Evolutionary conservation across 2,888 invertebrate species (phyloP).

Genomic region (Tuta absoluta): DNA sequence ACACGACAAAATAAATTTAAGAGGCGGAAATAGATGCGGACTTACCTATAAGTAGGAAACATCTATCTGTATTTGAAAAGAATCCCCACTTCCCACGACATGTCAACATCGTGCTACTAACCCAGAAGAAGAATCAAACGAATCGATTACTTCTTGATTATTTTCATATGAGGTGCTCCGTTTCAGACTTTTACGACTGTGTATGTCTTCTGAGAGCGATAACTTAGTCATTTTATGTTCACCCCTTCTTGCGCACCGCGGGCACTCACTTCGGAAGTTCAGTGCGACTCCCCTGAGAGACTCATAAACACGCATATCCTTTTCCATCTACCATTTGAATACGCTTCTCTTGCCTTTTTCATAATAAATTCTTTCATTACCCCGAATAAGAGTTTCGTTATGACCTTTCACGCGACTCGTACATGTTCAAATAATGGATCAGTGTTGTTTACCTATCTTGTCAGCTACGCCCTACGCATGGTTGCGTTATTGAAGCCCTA

Average conservation of each 20-base stretch:
- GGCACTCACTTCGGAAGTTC: conserved; percentile 68
- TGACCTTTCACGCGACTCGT: background rate
- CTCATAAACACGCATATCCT: conserved; percentile 74
- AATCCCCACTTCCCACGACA: conserved; percentile 5
- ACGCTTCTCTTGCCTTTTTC: conserved; percentile 53
- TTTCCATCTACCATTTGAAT: conserved; percentile 70
- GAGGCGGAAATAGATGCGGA: background rate
- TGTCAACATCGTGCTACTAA: conserved; percentile 22
- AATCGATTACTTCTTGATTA: conserved; percentile 73
- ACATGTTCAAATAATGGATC: conserved; percentile 20
- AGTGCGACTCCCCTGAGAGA: conserved; percentile 67
- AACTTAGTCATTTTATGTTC: conserved; percentile 80
- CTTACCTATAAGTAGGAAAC: background rate
- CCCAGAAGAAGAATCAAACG: conserved; percentile 42
- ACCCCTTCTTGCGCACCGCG: conserved; percentile 69
- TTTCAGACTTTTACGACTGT: conserved; percentile 74
- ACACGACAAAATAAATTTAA: background rate
- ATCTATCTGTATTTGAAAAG: background rate
- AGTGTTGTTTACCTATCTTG: background rate
- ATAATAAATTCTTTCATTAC: conserved; percentile 43
- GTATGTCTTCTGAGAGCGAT: conserved; percentile 77
- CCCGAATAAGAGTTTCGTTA: conserved; percentile 27
- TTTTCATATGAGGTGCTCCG: conserved; percentile 71
- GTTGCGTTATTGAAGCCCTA: background rate
- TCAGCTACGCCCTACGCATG: background rate